These are phyloP conservation scores for Byasa hedistus DNA, from an alignment of 2,888 invertebrate genomes.

Conservation along the genomic window DNA sequence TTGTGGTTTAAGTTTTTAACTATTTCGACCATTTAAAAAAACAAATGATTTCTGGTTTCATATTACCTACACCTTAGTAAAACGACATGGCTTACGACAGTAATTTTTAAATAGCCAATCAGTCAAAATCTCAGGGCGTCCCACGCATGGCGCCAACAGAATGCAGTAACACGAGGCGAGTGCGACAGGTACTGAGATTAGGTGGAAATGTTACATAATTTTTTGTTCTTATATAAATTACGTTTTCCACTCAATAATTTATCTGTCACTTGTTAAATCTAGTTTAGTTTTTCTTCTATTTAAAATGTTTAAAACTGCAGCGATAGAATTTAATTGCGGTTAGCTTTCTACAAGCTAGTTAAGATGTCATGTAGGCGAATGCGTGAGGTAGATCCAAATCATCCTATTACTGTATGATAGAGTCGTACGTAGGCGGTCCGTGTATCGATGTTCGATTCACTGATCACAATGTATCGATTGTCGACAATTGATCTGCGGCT, in stretches of 20 bases:
- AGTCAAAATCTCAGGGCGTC: constrained; percentile 67
- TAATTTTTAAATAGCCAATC: constrained; percentile 74
- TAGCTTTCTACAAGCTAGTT: constrained; percentile 40
- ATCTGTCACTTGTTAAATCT: neutral
- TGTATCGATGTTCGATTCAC: constrained; percentile 25
- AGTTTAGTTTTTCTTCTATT: neutral
- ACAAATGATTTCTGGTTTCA: constrained; percentile 15
- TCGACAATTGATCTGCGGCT: constrained; percentile 61
- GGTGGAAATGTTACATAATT: constrained; percentile 27
- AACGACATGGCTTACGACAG: constrained; percentile 56
- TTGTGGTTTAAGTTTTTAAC: neutral
- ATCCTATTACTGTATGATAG: constrained; percentile 72
- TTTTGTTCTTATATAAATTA: constrained; percentile 17
- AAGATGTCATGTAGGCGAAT: constrained; percentile 30
- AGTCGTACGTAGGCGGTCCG: constrained; percentile 60
- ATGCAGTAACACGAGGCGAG: constrained; percentile 28
- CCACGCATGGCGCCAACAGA: constrained; percentile 64
- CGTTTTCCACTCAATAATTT: constrained; percentile 6
- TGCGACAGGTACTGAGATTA: constrained; percentile 22
- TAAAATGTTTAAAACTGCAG: constrained; percentile 36
- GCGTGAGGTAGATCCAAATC: constrained; percentile 53
- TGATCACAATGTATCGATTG: constrained; percentile 51
- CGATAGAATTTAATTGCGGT: constrained; percentile 58
- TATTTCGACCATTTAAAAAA: neutral
- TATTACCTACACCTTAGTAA: constrained; percentile 13